phyloP scores from a whole-genome alignment of 2,113 vertebrate genomes.

The Pterocles orientalis region DNA sequence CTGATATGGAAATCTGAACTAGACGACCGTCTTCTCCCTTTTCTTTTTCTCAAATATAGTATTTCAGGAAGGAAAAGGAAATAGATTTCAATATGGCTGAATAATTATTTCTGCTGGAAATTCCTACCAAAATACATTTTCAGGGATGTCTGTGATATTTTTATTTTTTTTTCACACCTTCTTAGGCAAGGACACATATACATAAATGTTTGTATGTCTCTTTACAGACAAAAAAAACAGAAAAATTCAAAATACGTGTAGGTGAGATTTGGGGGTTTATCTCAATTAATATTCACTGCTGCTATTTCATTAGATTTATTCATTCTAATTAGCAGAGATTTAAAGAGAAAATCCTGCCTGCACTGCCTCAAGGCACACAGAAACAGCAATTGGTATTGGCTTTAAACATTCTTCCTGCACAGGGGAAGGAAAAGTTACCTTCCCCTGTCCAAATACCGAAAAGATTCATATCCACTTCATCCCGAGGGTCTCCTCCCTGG shows the following conservation, averaged over 20 bases:
- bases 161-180: neutral
- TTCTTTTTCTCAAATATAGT: neutral
- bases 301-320: conserved; percentile 19
- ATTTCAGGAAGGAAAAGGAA: neutral
- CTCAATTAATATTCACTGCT: conserved; percentile 53
- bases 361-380: conserved; percentile 34
- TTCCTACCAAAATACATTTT: neutral
- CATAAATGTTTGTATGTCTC: neutral
- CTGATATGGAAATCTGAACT: neutral
- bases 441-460: neutral
- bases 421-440: neutral
- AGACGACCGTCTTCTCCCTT: neutral
- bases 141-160: neutral
- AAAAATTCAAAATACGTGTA: neutral
- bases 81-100: neutral
- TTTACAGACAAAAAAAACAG: neutral
- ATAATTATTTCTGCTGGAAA: neutral
- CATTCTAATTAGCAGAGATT: conserved; percentile 53
- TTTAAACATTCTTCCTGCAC: neutral
- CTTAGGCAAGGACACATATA: neutral
- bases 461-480: neutral
- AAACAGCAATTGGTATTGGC: neutral
- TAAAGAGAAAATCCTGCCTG: conserved; percentile 53
- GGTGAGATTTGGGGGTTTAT: neutral
- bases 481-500: neutral